phyloP scores from a whole-genome alignment of 1,140 invertebrate genomes.

The Cydia strobilella region DNA sequence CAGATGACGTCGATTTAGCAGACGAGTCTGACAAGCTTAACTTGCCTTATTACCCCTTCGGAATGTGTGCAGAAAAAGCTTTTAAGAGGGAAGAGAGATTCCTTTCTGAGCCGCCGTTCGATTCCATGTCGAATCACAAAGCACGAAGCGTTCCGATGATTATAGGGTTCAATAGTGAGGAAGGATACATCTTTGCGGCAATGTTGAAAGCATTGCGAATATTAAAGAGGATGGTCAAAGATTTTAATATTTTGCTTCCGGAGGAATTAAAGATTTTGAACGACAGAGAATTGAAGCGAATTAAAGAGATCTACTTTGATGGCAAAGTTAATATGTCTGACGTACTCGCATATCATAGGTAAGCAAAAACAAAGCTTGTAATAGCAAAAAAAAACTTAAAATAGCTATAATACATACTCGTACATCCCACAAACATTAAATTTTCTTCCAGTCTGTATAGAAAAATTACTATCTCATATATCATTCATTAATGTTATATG shows the following conservation, averaged over 20 bases:
- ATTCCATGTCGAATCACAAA: conserved; percentile 45
- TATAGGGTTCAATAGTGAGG: conserved; percentile 67
- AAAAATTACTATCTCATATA: too few relatives aligned
- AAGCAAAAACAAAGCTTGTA: conserved; percentile 11
- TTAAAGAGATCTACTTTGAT: conserved; percentile 63
- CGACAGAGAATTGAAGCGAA: conserved; percentile 50
- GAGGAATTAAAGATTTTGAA: conserved; percentile 56
- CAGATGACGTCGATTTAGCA: conserved; percentile 47
- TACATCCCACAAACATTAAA: neutral
- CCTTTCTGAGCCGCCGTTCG: conserved; percentile 50
- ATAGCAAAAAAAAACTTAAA: neutral
- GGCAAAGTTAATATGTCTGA: conserved; percentile 49
- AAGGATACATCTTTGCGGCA: conserved; percentile 64
- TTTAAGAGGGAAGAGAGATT: conserved; percentile 61
- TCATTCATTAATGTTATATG: too few relatives aligned
- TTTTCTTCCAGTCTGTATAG: neutral
- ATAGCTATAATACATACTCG: neutral
- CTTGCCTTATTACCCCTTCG: conserved; percentile 65
- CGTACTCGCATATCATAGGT: conserved; percentile 63
- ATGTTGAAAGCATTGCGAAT: conserved; percentile 49
- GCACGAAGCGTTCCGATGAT: conserved; percentile 55
- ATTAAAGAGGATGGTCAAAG: conserved; percentile 41
- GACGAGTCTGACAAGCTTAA: conserved; percentile 48
- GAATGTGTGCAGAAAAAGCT: conserved; percentile 61
- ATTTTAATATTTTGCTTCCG: conserved; percentile 56